Conservation (phyloP, 2,797 vertebrate genomes). For the Ptychobarbus kaznakovi region DNA sequence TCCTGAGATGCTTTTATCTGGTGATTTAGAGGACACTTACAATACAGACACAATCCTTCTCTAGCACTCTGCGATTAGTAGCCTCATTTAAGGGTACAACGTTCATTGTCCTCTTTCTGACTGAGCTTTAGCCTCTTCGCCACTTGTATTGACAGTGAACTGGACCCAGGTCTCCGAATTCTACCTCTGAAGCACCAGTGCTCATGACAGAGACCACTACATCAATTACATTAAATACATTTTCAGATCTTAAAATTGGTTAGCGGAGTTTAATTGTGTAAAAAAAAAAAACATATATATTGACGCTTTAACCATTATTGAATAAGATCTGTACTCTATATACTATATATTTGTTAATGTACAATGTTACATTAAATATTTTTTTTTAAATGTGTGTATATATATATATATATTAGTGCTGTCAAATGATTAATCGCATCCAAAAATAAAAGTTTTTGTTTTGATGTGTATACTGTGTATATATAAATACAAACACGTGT, state of each 20-base stretch:
- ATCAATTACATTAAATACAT: not conserved
- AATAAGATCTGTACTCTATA: not conserved
- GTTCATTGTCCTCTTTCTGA: not conserved
- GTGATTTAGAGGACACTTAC: conserved; percentile 2
- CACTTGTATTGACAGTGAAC: not conserved
- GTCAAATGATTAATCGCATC: no score
- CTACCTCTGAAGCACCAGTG: not conserved
- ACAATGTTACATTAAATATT: no score
- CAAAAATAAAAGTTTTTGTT: no score
- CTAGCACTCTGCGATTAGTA: not conserved
- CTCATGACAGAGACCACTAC: not conserved
- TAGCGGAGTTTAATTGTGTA: not conserved
- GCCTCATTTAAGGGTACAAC: not conserved
- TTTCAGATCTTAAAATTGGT: not conserved
- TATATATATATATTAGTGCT: no score
- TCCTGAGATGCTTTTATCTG: conserved; percentile 33
- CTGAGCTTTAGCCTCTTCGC: not conserved
- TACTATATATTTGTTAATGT: no score
- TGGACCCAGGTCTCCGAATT: not conserved
- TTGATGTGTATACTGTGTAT: no score
- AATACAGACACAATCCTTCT: not conserved
- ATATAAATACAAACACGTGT: no score
- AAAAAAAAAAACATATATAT: not conserved
- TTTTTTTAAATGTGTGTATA: no score
- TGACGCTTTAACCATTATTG: not conserved